phyloP scores from a whole-genome alignment of 35 echinoderm and acorn worm genomes.

The Anneissia japonica region DNA sequence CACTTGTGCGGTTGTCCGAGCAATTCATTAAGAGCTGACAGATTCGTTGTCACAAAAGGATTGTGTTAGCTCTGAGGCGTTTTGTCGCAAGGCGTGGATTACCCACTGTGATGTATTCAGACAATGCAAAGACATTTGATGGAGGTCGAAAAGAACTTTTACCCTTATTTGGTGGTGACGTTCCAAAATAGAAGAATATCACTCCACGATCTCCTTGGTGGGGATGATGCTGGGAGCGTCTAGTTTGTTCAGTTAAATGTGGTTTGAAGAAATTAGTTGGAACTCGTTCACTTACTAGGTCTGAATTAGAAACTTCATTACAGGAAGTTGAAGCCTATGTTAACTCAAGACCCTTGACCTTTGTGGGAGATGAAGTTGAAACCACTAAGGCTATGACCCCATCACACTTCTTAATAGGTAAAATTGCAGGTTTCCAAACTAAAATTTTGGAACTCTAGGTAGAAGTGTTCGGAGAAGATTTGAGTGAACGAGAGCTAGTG shows the following conservation, averaged over 20 bases:
- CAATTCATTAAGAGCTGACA: slow-evolving; percentile 20
- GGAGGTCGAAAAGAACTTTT: neutral
- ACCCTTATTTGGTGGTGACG: neutral
- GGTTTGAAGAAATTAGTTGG: slow-evolving; percentile 13
- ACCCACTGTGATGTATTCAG: slow-evolving; percentile 20
- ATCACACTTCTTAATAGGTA: slow-evolving; percentile 13
- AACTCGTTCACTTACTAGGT: neutral
- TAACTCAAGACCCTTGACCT: slow-evolving; percentile 14
- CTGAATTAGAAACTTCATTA: slow-evolving; percentile 10
- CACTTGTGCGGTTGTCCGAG: slow-evolving; percentile 29
- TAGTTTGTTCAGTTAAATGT: slow-evolving; percentile 13
- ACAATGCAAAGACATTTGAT: slow-evolving; percentile 36
- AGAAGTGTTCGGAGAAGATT: slow-evolving; percentile 5
- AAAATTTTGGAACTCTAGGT: neutral
- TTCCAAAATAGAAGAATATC: slow-evolving; percentile 8
- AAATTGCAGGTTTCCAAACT: neutral
- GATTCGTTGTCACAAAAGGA: slow-evolving; percentile 12
- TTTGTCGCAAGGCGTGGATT: neutral
- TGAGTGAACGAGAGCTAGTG: slow-evolving; percentile 20
- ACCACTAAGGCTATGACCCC: neutral
- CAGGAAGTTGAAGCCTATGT: slow-evolving; percentile 12
- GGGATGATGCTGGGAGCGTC: slow-evolving; percentile 22
- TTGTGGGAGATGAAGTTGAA: slow-evolving; percentile 1
- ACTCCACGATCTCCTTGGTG: slow-evolving; percentile 17
- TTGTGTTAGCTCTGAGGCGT: slow-evolving; percentile 8